Evolutionary conservation across 2,888 invertebrate species (phyloP), one percentile per base, ranked within the genome.

Genomic region (Euzophera pinguis): DNA sequence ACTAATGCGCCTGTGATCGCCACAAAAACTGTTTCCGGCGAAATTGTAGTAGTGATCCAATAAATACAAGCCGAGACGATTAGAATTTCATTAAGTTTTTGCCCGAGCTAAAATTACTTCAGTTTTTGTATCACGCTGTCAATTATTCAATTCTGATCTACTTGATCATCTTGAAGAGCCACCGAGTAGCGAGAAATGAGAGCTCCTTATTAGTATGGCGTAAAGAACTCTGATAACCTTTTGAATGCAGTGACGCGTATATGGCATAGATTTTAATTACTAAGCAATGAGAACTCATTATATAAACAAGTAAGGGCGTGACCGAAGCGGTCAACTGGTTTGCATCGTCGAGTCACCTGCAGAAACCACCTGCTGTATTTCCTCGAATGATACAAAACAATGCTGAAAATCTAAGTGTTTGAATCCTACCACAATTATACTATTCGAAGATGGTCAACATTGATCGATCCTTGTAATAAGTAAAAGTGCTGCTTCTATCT

Each of bases 281-380:
- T 29, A 35, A 53, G 52, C 50, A 53, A 49, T 54, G 38, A 53
- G 50, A 52, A 41, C 50, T 53, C 47, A 55, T 58, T 60, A 52
- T 52, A 48, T 53, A 57, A 53, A 59, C 61, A 59, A 65, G 67
- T 55, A 64, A 69, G 69, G 74, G 69, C 75, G 73, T 75, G 72
- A 75, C 72, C 61, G 66, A 60, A 62, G 62, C 71, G 68, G 72
- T 75, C 73, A 71, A 63, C 69, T 70, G 71, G 62, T 60, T 37
- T 53, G 35, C 42, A 34, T 48, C 41, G 34, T 53, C 59, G 58
- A 60, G 58, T 52, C 63, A 63, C 62, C 68, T 67, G 65, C 59
- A 55, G 57, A 59, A 60, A 54, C 55, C 69, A 72, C 64, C 71
- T 69, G 70, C 64, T 16, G 16, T 39, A 16, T 7, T 39, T 39